Conservation (phyloP, 2,797 vertebrate species). For the Siniperca obscura region DNA sequence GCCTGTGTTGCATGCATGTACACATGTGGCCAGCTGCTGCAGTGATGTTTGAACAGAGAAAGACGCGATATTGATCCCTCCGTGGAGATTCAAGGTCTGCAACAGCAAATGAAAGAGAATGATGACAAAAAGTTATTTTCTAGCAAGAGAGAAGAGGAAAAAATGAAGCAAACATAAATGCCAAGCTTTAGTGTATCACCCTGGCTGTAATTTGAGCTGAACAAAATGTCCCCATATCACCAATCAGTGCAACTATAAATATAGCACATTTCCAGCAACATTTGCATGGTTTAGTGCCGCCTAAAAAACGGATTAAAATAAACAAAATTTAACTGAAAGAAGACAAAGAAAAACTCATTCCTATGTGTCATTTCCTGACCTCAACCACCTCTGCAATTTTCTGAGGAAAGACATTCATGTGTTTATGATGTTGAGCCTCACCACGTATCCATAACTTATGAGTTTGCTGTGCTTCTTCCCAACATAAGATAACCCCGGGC, state of each 20-base stretch:
- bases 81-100: conserved; percentile 42
- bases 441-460: conserved; percentile 65
- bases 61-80: conserved; percentile 43
- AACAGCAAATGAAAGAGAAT: conserved; percentile 39
- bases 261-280: conserved; percentile 47
- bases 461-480: conserved; percentile 55
- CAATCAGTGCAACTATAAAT: conserved; percentile 60
- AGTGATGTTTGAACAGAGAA: conserved; percentile 32
- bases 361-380: conserved; percentile 46
- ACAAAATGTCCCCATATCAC: conserved; percentile 57
- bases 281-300: conserved; percentile 29
- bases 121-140: conserved; percentile 32
- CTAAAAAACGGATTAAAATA: conserved; percentile 24
- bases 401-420: conserved; percentile 42
- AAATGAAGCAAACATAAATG: conserved; percentile 40
- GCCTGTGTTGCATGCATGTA: conserved; percentile 11
- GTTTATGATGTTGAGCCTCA: conserved; percentile 50
- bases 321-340: conserved; percentile 27
- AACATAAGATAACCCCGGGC: conserved; percentile 64
- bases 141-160: not conserved
- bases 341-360: conserved; percentile 44
- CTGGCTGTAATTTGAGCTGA: conserved; percentile 52
- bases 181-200: conserved; percentile 38
- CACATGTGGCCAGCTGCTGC: conserved; percentile 15
- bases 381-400: conserved; percentile 43